Base-by-base conservation (phyloP, 2,888 invertebrate species). In the Drosophila melanosoma region DNA sequence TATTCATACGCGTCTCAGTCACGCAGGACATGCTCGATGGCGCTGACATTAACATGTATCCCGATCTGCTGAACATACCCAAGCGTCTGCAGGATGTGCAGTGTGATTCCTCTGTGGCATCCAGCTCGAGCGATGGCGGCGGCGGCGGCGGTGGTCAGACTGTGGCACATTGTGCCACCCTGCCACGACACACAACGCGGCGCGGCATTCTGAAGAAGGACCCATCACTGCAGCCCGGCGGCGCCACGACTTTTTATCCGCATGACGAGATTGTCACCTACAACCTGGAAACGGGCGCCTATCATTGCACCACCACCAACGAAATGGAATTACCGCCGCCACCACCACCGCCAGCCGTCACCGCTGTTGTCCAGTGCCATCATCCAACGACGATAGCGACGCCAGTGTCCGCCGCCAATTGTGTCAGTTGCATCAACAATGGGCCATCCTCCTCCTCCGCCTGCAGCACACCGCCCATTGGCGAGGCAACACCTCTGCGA, bases 1-100 rank as follows among this genome's bases (percentile, higher is more conserved):
- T 97, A 87, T 97, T 97, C 94, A 97, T 97, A 93, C 97, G 97
- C 75, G 97, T 97, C 58, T 95, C 96, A 12, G 94, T 96, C 83
- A 95, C 95, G 70, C 96, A 97, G 93, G 96, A 97, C 74, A 94
- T 96, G 83, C 83, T 93, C 48, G 93, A 93, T 67, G 94, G 94
- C 38, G 94, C 95, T 77, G 94, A 94, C 88, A 94, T 95, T 56
- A 95, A 96, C 71, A 95, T 97, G 91, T 97, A 97, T 93, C 97
- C 97, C 51, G 97, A 97, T 92, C 94, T 97, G 69, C 93, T 97
- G 79, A 97, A 96, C 91, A 95, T 96, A 81, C 95, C 96, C 61
- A 94, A 95, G 87, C 93, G 95, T 61, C 91, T 94, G 76, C 92
- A 93, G 75, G 92, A 92, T 36, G 90, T 76, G 58, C 81, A 83